Percentiles rank a stretch among this genome's conserved stretches.
These are phyloP conservation scores for Cynopterus sphinx DNA, from an alignment of 2,797 vertebrate species.

Conservation along the genomic window DNA sequence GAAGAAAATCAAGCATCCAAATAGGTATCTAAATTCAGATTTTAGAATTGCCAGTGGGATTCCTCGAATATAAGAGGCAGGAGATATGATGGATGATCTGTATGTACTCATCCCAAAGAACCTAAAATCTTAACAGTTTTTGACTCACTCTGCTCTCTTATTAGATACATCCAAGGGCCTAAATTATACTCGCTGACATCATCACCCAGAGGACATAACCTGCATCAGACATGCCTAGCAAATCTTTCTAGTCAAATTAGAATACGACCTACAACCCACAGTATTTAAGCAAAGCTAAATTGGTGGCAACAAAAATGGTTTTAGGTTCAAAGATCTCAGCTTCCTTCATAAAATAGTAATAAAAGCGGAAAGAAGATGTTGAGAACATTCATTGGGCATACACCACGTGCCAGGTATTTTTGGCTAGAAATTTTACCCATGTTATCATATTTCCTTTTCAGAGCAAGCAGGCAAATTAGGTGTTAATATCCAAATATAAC, in stretches of 20 bases:
- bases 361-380: neutral
- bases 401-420: neutral
- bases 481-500: neutral
- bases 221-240: neutral
- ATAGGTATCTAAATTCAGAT: neutral
- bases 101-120: neutral
- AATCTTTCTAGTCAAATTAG: neutral
- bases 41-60: neutral
- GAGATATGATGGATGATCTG: neutral
- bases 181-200: neutral
- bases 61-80: neutral
- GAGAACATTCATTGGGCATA: neutral
- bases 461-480: neutral
- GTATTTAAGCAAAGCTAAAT: constrained; percentile 11
- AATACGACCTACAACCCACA: neutral
- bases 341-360: neutral
- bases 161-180: neutral
- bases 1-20: neutral
- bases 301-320: neutral
- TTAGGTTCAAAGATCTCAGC: constrained; percentile 11
- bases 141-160: neutral
- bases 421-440: neutral
- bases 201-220: neutral
- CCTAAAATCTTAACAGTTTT: neutral
- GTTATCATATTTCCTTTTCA: neutral